Conservation (phyloP, 2,113 vertebrate species). For the Menidia beryllina region DNA sequence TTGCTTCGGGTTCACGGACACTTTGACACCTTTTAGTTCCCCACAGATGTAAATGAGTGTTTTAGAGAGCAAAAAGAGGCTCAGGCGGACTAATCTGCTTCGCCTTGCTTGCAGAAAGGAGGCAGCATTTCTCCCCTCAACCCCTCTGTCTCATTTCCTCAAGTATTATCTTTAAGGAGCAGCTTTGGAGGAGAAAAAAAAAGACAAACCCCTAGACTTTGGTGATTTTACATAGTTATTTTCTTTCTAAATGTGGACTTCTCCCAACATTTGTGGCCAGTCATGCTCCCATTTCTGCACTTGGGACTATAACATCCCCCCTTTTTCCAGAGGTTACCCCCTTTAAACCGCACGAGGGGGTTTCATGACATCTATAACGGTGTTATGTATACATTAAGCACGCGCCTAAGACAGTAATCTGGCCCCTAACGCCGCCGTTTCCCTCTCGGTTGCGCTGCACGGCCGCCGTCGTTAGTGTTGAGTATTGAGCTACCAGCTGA, state of each 20-base stretch:
- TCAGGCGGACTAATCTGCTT: constrained; percentile 56
- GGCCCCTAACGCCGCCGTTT: constrained; percentile 31
- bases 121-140: constrained; percentile 14
- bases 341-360: neutral
- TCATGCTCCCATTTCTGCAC: neutral
- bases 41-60: constrained; percentile 20
- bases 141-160: constrained; percentile 11
- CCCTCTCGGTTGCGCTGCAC: constrained; percentile 56
- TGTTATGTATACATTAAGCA: constrained; percentile 43
- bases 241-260: neutral
- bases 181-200: no score
- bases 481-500: constrained; percentile 82
- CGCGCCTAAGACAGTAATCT: constrained; percentile 62
- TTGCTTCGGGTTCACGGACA: constrained; percentile 1
- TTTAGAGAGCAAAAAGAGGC: constrained; percentile 30
- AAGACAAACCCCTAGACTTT: neutral
- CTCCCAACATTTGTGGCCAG: neutral
- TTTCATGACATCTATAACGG: constrained; percentile 18
- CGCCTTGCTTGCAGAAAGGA: constrained; percentile 31
- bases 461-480: constrained; percentile 70
- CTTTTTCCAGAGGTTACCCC: neutral
- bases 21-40: neutral
- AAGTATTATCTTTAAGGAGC: neutral
- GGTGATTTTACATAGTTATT: neutral
- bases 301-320: constrained; percentile 36